Conservation (phyloP, 2,797 vertebrate genomes). For the Arremon brunneinucha region DNA sequence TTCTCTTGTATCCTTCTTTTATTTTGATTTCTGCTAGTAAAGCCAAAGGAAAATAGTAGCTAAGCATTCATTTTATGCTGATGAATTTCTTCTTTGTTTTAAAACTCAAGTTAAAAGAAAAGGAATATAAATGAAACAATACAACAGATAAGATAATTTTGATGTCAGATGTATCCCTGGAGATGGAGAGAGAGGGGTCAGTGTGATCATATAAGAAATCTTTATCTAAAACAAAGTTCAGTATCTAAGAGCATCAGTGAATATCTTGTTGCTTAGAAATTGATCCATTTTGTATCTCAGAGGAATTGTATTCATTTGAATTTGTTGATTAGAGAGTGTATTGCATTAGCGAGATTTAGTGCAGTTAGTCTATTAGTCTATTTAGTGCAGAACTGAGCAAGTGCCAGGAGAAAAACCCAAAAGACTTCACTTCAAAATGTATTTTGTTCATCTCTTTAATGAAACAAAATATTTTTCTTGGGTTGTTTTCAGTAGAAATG, state of each 20-base stretch:
- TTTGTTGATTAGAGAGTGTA: neutral
- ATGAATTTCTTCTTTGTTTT: constrained; percentile 7
- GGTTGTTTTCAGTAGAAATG: neutral
- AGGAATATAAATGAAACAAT: neutral
- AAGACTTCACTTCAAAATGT: neutral
- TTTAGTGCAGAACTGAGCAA: neutral
- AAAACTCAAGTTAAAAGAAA: neutral
- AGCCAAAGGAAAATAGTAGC: neutral
- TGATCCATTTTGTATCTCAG: neutral
- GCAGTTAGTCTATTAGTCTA: too few relatives aligned
- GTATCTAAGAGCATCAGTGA: neutral
- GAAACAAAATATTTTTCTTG: neutral
- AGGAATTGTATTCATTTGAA: neutral
- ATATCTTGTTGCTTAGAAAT: neutral
- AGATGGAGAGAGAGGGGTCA: neutral
- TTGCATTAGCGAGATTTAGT: neutral
- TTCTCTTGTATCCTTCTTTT: neutral
- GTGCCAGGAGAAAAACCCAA: neutral
- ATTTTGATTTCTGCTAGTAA: neutral
- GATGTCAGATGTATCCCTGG: neutral
- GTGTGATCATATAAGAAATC: neutral
- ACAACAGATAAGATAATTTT: neutral
- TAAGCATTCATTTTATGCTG: neutral
- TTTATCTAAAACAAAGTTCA: neutral
- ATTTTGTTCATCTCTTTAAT: constrained; percentile 7